A percentile compares a stretch with the other conserved stretches of the same genome.
Conservation (phyloP, 2,888 invertebrate genomes). For the Latrodectus hesperus region DNA sequence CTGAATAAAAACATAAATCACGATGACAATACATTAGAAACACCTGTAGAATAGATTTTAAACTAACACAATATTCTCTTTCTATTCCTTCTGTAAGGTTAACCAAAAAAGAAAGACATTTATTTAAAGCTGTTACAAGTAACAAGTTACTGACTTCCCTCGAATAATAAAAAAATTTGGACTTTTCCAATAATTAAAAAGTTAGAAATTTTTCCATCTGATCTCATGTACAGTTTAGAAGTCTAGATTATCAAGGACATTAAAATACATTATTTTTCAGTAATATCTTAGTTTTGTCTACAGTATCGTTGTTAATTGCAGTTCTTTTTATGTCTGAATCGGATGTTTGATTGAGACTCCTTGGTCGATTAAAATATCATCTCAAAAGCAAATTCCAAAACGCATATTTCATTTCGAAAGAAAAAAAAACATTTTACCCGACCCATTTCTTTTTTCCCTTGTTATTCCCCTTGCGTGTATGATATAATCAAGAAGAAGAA, state of each 20-base stretch:
- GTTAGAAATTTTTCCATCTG: not conserved
- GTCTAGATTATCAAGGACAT: conserved; percentile 27
- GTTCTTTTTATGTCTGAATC: conserved; percentile 26
- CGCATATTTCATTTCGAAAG: conserved; percentile 19
- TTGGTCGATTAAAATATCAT: conserved; percentile 58
- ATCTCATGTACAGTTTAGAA: not conserved
- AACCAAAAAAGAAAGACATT: too few species aligned
- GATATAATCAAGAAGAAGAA: conserved; percentile 53
- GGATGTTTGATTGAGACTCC: conserved; percentile 50
- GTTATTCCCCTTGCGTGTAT: conserved; percentile 53
- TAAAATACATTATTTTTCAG: conserved; percentile 18
- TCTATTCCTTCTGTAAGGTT: too few species aligned
- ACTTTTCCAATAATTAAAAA: too few species aligned
- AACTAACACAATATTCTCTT: too few species aligned
- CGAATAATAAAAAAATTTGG: too few species aligned
- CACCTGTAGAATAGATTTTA: too few species aligned
- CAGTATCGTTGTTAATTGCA: conserved; percentile 28
- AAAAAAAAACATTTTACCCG: conserved; percentile 7
- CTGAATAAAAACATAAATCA: too few species aligned
- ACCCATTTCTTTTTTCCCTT: conserved; percentile 19
- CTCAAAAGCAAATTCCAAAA: conserved; percentile 8
- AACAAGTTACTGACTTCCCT: too few species aligned
- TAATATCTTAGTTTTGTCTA: not conserved
- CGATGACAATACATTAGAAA: too few species aligned
- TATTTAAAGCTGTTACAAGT: too few species aligned